A percentile compares a stretch with the other conserved stretches of the same genome.
Evolutionary conservation across 2,888 invertebrate genomes (phyloP).

Genomic region (Horisme vitalbata): DNA sequence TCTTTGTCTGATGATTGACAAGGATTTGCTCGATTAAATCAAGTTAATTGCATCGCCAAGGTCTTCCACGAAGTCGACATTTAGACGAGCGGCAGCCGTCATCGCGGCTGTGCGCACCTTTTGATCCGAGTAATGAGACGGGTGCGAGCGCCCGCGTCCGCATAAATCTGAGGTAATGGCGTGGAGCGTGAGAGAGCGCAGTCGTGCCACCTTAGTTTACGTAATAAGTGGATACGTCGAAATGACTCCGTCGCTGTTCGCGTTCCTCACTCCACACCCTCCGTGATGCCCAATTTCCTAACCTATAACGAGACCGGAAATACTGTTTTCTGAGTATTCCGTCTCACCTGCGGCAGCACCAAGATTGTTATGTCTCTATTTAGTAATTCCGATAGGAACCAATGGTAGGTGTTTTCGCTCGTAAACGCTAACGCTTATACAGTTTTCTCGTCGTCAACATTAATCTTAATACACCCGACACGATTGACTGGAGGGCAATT

Average conservation of each 20-base stretch:
- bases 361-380: slow-evolving; percentile 46
- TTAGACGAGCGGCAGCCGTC: slow-evolving; percentile 54
- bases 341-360: slow-evolving; percentile 28
- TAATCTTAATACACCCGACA: slow-evolving; percentile 52
- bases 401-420: slow-evolving; percentile 43
- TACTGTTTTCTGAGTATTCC: slow-evolving; percentile 41
- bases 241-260: slow-evolving; percentile 52
- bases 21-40: slow-evolving; percentile 59
- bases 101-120: slow-evolving; percentile 47
- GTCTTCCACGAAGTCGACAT: slow-evolving; percentile 70
- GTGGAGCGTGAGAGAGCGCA: slow-evolving; percentile 71
- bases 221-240: slow-evolving; percentile 69
- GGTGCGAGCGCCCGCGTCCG: slow-evolving; percentile 64
- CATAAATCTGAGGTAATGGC: slow-evolving; percentile 73
- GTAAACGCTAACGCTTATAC: slow-evolving; percentile 45
- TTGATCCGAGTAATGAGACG: slow-evolving; percentile 73
- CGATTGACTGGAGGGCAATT: slow-evolving; percentile 51
- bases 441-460: slow-evolving; percentile 51
- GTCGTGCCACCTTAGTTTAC: slow-evolving; percentile 71
- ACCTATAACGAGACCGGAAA: slow-evolving; percentile 42
- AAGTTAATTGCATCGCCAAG: slow-evolving; percentile 68
- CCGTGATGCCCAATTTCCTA: slow-evolving; percentile 57
- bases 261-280: slow-evolving; percentile 39
- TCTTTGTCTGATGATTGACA: slow-evolving; percentile 65
- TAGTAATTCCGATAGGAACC: slow-evolving; percentile 41